Base-by-base conservation (phyloP, 2,797 vertebrate species). In the Enteromius mattozi region DNA sequence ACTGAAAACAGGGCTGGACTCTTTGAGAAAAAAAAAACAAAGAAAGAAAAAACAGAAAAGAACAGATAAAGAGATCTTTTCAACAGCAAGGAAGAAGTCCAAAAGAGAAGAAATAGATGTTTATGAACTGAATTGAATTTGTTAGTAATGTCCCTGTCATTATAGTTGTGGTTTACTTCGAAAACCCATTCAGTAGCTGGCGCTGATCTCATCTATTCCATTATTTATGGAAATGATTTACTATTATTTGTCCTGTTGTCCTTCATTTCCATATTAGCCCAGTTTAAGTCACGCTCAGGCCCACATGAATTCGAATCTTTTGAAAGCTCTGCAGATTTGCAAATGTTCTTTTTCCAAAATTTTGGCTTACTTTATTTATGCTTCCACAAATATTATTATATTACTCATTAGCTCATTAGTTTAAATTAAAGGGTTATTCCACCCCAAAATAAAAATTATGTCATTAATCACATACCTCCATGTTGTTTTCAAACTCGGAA, bases 61-160 rank as follows among this genome's bases (percentile, higher is more conserved):
- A 83, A 66, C 19, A 74, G 68, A 65, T 16, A 35, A 56, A 71
- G 12, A 40, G 1, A 56, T 76, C 10, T 75, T 75, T 75, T n/a
- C 24, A 3, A 24, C 59, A 65, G 42, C 30, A 70, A 24, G n/a
- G n/a, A 42, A 19, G 5, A 59, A n/a, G 14, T 37, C 14, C 30
- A 19, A 61, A 59, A 72, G 54, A 12, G 68, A 54, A 56, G 33
- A 47, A 80, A 40, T 40, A 56, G 21, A 80, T 40, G 33, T 24
- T 80, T 80, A 54, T 54, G 21, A 37, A 68, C 1, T 35, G 63
- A 54, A 19, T 42, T 33, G 4, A 80, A 35, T 54, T 35, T 30
- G 17, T 42, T 66, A 14, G 40, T 79, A 13, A 78, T 47, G 40
- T 19, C 24, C 24, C 59, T 24, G 63, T 14, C 27, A 47, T 7